Percentiles rank a stretch among this genome's conserved stretches.
Conservation (phyloP, 2,888 invertebrate genomes). For the Sacculina carcini region DNA sequence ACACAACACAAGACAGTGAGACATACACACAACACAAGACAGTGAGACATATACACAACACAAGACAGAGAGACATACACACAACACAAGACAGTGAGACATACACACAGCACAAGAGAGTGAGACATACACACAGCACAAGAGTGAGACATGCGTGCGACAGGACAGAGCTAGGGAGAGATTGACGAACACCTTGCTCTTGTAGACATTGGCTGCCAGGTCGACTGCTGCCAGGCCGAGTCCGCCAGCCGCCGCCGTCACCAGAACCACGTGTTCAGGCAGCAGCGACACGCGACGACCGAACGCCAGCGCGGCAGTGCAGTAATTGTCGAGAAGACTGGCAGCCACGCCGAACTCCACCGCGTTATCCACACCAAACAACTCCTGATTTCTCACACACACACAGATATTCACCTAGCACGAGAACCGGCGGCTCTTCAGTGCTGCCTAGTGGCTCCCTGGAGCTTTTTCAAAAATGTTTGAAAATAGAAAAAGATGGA, state of each 20-base stretch:
- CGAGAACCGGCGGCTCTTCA: too few relatives aligned
- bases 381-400: constrained; percentile 24
- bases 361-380: constrained; percentile 30
- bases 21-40: not conserved
- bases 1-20: too few relatives aligned
- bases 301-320: constrained; percentile 35
- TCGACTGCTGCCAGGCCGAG: constrained; percentile 36
- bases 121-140: not conserved
- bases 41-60: not conserved
- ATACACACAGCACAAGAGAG: not conserved
- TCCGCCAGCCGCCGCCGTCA: constrained; percentile 36
- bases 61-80: not conserved
- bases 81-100: not conserved
- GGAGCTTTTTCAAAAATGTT: too few relatives aligned
- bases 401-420: not conserved
- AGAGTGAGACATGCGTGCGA: too few relatives aligned
- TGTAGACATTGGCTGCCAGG: constrained; percentile 36
- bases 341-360: constrained; percentile 29
- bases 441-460: too few relatives aligned
- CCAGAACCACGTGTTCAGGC: constrained; percentile 31
- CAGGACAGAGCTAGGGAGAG: too few relatives aligned
- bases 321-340: constrained; percentile 31
- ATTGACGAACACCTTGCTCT: constrained; percentile 36
- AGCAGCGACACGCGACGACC: constrained; percentile 26
- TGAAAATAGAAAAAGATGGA: too few relatives aligned